Conservation (phyloP, 2,113 vertebrate species). For the Lepus americanus region DNA sequence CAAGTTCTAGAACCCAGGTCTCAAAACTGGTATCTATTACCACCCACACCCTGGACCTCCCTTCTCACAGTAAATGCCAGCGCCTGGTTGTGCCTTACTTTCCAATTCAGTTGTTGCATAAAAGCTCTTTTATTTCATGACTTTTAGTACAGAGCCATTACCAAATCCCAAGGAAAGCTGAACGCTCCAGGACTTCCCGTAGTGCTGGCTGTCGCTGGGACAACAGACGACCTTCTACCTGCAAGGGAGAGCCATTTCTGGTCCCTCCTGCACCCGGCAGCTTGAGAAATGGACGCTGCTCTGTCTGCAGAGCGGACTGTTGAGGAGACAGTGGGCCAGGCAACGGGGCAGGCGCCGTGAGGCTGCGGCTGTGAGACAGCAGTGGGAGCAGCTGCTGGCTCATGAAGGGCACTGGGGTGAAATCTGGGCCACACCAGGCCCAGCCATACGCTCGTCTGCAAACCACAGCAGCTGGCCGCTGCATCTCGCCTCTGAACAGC, state of each 20-base stretch:
- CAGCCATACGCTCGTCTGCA: slow-evolving; percentile 75
- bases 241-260: background rate
- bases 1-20: background rate
- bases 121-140: background rate
- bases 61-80: background rate
- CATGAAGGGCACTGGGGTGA: slow-evolving; percentile 66
- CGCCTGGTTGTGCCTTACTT: background rate
- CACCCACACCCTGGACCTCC: background rate
- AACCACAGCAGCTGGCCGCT: slow-evolving; percentile 61
- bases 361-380: background rate
- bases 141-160: background rate
- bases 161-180: background rate
- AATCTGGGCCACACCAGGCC: slow-evolving; percentile 67
- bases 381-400: slow-evolving; percentile 68
- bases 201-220: background rate
- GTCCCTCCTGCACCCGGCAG: background rate
- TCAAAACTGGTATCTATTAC: background rate
- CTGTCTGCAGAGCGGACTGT: background rate
- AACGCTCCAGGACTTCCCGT: background rate
- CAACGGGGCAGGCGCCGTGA: background rate
- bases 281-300: background rate
- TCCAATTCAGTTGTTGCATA: background rate
- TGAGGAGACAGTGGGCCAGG: fast-evolving
- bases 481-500: background rate
- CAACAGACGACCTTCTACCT: background rate